Base-by-base conservation (phyloP, 2,888 invertebrate genomes). In the Scaptomyza parva region DNA sequence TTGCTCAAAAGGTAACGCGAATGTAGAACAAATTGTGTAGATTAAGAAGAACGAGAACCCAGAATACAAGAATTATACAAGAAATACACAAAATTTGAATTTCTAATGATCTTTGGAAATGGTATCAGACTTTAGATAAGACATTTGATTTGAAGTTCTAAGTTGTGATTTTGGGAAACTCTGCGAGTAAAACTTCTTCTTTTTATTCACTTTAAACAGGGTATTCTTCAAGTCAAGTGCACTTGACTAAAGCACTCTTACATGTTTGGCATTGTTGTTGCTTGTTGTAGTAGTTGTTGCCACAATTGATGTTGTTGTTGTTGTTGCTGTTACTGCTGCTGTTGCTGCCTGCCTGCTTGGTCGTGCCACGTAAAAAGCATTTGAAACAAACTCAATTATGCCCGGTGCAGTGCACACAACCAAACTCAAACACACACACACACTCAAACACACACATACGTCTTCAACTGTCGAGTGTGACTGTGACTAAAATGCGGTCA, bases 401-500 rank as follows among this genome's bases (percentile, higher is more conserved):
- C 87, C 73, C 85, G 87, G 70, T 87, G 82, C 86, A 85, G 63
- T 78, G 82, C 68, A 48, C 87, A 81, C 81, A 66, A 62, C 30
- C 68, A 60, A 26, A 57, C 70, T 53, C 40, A 55, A 47, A 59
- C 44, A 55, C 40, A 37, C 40, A 30, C 33, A 37, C 35, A 66
- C 20, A 52, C 22, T 55, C 71, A 57, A 62, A 48, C 22, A 20
- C 20, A 26, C 54, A 57, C 43, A 60, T 52, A 51, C 63, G 63
- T 58, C 74, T 68, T 39, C 52, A 53, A 57, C 48, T 64, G 65
- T 65, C 45, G 70, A 70, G 65, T 85, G 82, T 70, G 83, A 86
- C 85, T 86, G 88, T 86, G 86, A 82, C 86, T 88, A 85, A 88
- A 86, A 88, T 88, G 88, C 88, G 86, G 88, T 88, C 86, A 88